phyloP scores from a whole-genome alignment of 2,797 vertebrate species.

The Lophius americanus region DNA sequence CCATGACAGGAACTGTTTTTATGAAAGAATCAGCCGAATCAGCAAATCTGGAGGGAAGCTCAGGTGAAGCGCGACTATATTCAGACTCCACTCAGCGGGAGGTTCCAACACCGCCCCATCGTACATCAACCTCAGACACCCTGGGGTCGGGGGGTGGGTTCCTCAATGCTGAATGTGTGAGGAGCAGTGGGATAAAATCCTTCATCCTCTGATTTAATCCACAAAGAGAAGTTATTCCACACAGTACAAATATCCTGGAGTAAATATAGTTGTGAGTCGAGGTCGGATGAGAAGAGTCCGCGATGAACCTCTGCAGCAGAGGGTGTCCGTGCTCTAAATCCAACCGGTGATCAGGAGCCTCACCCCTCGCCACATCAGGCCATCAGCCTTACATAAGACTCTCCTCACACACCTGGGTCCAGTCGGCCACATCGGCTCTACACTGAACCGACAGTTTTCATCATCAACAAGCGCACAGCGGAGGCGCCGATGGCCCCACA shows the following conservation, averaged over 20 bases:
- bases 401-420: conserved; percentile 61
- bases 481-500: not conserved
- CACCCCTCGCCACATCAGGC: conserved; percentile 50
- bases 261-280: conserved; percentile 23
- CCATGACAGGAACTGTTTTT: conserved; percentile 47
- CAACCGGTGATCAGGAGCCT: conserved; percentile 30
- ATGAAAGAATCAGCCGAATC: conserved; percentile 52
- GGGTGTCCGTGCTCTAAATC: conserved; percentile 62
- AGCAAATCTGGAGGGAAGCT: conserved; percentile 56
- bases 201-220: conserved; percentile 61
- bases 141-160: no score
- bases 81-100: conserved; percentile 53
- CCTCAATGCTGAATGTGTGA: conserved; percentile 17
- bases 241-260: conserved; percentile 25
- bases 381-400: conserved; percentile 65
- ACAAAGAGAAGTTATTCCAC: conserved; percentile 21
- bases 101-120: conserved; percentile 21
- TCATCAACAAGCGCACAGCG: not conserved
- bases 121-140: no score
- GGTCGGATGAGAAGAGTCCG: conserved; percentile 35
- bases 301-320: conserved; percentile 22
- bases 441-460: not conserved
- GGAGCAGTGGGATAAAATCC: conserved; percentile 29
- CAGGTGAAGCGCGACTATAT: conserved; percentile 45
- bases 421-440: conserved; percentile 11